These are phyloP conservation scores for Danio kyathit DNA, from an alignment of 2,797 vertebrate species.

Conservation along the genomic window DNA sequence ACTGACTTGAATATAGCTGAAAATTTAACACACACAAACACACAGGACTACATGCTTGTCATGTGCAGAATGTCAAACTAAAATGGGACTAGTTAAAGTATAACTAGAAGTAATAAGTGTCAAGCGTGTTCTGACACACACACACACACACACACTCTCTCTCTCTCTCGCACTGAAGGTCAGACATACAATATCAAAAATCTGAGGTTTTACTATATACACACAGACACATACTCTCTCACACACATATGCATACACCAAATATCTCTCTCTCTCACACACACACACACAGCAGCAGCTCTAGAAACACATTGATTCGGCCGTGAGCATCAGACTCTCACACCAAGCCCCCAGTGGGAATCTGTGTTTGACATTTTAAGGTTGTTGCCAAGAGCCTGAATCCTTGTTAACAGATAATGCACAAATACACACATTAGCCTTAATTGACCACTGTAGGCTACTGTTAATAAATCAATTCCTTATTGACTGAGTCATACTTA, in stretches of 20 bases:
- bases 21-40: not conserved
- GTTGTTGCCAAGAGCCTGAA: slow-evolving; percentile 23
- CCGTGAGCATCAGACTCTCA: not conserved
- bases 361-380: slow-evolving; percentile 37
- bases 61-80: slow-evolving; percentile 18
- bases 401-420: not conserved
- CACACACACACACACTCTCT: not conserved
- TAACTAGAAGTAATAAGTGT: slow-evolving; percentile 21
- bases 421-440: not conserved
- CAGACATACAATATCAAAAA: too few species aligned
- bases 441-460: too few species aligned
- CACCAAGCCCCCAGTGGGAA: slow-evolving; percentile 14
- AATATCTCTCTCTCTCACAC: too few species aligned
- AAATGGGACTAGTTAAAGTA: slow-evolving; percentile 3
- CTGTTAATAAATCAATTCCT: too few species aligned
- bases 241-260: too few species aligned
- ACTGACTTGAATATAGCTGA: not conserved
- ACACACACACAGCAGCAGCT: too few species aligned
- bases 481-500: too few species aligned
- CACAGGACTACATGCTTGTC: not conserved
- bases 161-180: too few species aligned
- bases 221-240: too few species aligned
- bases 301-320: not conserved
- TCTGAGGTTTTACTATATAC: too few species aligned
- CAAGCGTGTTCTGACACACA: not conserved